Evolutionary conservation across 1,140 invertebrate genomes (phyloP), one percentile per base, ranked within the genome.

Genomic region (Drosophila simulans): DNA sequence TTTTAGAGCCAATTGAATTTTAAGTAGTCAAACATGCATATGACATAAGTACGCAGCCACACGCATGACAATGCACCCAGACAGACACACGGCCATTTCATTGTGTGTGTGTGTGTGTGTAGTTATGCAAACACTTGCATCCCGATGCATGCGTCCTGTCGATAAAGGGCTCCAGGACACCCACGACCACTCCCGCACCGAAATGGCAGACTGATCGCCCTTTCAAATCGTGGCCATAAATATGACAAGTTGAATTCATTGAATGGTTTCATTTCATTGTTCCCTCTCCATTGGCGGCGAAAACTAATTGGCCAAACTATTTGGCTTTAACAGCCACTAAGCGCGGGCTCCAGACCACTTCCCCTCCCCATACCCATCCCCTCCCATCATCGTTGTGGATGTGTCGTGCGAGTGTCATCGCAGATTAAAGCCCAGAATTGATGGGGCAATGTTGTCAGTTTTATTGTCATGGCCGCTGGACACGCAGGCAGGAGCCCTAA

Each of bases 21-120:
- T 77, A 77, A 77, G 74, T 77, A 77, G 74, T 77, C 74, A 77
- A 75, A 77, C 73, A 77, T 77, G 74, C 73, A 77, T 58, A 77
- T 68, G 63, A 60, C 73, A 77, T 69, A 69, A 76, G 65, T 68
- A 17, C 54, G 72, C 31, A 52, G 27, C 48, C 52, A 53, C 39
- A 69, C 40, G 34, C 35, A 39, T 62, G 15, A 34, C 20, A 53
- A 66, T 37, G 48, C 42, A 27, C 10, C 17, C 45, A 10, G 11
- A 12, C 20, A 2, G 10, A 37, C 11, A 37, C 35, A 49, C 11
- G 34, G 5, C 3, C 40, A 15, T 22, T 31, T 31, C 27, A 1
- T 1, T 31, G 3, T 25, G 12, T 34, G 31, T 35, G 5, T 34
- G 31, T 31, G 31, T 8, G 7, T 1, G 31, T 25, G 13, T 37